Percentiles rank a stretch among this genome's conserved stretches.
These are phyloP conservation scores for Linyphia triangularis DNA, from an alignment of 2,888 invertebrate species.

Conservation along the genomic window DNA sequence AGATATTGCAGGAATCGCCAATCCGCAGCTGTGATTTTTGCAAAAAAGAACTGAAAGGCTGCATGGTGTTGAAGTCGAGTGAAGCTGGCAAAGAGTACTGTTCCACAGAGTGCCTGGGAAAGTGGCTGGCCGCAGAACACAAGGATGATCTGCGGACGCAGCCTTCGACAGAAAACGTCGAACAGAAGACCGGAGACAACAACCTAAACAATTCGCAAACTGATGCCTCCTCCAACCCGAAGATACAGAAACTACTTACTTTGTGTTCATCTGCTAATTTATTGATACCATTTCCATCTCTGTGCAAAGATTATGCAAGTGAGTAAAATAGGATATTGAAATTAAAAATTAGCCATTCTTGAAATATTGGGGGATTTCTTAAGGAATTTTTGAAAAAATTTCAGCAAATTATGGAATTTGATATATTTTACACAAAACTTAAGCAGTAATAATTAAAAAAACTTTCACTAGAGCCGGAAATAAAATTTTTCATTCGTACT, in stretches of 20 bases:
- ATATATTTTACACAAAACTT: too few species aligned
- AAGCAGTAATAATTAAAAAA: too few species aligned
- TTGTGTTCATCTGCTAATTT: constrained; percentile 72
- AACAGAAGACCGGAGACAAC: constrained; percentile 4
- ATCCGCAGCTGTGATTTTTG: constrained; percentile 68
- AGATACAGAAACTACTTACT: constrained; percentile 73
- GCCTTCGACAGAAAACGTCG: neutral
- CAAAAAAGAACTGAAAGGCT: constrained; percentile 67
- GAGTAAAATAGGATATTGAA: too few species aligned
- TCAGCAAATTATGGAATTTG: too few species aligned
- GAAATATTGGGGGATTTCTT: too few species aligned
- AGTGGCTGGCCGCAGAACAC: constrained; percentile 71
- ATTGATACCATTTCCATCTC: constrained; percentile 67
- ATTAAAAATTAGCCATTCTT: too few species aligned
- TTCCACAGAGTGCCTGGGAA: constrained; percentile 75
- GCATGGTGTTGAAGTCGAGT: constrained; percentile 65
- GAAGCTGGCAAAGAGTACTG: constrained; percentile 75
- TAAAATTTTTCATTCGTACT: too few species aligned
- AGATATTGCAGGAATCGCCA: constrained; percentile 1
- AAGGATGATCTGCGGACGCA: constrained; percentile 12
- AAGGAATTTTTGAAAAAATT: too few species aligned
- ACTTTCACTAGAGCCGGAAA: too few species aligned
- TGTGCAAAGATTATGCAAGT: constrained; percentile 69
- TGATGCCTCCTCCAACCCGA: constrained; percentile 51
- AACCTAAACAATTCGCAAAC: neutral